Evolutionary conservation across 2,797 vertebrate genomes (phyloP).

Genomic region (Eulemur mongoz): DNA sequence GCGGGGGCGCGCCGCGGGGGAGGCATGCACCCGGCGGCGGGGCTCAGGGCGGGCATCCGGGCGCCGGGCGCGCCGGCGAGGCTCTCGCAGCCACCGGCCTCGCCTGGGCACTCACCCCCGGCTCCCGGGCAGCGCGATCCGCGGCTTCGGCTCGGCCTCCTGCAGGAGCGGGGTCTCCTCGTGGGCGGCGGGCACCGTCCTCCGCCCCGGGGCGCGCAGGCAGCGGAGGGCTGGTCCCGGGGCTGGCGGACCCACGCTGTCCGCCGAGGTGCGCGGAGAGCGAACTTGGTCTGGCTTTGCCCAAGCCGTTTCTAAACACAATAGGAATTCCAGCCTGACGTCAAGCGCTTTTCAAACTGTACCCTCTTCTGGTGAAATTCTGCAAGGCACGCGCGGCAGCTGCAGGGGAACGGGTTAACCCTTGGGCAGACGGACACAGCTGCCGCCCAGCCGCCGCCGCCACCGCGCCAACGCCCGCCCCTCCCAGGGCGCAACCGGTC

Average conservation of each 20-base stretch:
- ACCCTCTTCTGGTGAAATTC: constrained; percentile 87
- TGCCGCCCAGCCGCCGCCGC: neutral
- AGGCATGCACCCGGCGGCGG: constrained; percentile 80
- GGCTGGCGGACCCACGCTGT: neutral
- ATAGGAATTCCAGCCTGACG: constrained; percentile 84
- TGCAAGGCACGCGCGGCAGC: constrained; percentile 79
- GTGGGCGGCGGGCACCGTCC: neutral
- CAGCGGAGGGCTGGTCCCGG: neutral
- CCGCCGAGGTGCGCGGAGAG: constrained; percentile 69
- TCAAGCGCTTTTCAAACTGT: constrained; percentile 82
- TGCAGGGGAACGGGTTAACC: constrained; percentile 68
- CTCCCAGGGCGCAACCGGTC: neutral
- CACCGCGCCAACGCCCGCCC: neutral
- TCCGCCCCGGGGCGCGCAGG: neutral
- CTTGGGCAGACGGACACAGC: constrained; percentile 24
- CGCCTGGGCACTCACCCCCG: constrained; percentile 81
- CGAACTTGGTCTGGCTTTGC: constrained; percentile 85
- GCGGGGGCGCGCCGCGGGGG: constrained; percentile 58
- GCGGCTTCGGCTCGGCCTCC: constrained; percentile 59
- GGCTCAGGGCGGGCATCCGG: constrained; percentile 74
- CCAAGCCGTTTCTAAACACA: constrained; percentile 81
- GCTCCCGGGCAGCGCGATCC: constrained; percentile 72
- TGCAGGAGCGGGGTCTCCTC: constrained; percentile 58
- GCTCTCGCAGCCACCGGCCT: constrained; percentile 11
- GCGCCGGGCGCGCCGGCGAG: constrained; percentile 56